Base-by-base conservation (phyloP, 1,140 invertebrate species). In the Nasonia vitripennis region DNA sequence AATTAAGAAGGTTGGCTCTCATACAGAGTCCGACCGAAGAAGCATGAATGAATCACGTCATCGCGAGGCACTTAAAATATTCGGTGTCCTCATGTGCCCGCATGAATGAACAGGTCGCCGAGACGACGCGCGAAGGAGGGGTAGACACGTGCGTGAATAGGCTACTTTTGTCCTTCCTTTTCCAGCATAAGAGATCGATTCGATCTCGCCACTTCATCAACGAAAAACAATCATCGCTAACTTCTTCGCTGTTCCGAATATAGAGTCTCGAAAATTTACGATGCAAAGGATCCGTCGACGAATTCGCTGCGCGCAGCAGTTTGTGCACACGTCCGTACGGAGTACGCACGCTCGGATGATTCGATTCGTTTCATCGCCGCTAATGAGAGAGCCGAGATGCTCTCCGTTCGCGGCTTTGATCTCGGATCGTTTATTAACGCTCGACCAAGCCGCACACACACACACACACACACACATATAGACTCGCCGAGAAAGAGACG, bases 341-440 rank as follows among this genome's bases (percentile, higher is more conserved):
- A 1, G 10, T 45, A 67, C 20, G 9, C 86, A 87, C 85, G 87
- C 62, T 86, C 31, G 78, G 85, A 86, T 87, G 89, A 88, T 87
- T 88, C 88, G 89, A 88, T 88, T 88, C 88, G 87, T 89, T 87
- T 88, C 85, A 87, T 87, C 85, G 87, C 77, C 85, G 81, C 87
- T 89, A 90, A 89, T 89, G 87, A 88, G 87, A 70, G 82, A 62
- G 55, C 55, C 37, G 55, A 45, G 11, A 17, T 48, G 41, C 62
- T 75, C 73, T 75, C 20, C 17, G 37, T 84, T 84, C 81, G 17
- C 34, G 31, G 84, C 88, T 89, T 90, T 89, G 88, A 89, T 90
- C 89, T 88, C 87, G 86, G 86, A 88, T 88, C 87, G 86, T 87
- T 89, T 89, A 89, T 89, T 89, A 89, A 89, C 87, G 87, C 88